phyloP scores from a whole-genome alignment of 2,797 vertebrate species.

The Takifugu ocellatus region DNA sequence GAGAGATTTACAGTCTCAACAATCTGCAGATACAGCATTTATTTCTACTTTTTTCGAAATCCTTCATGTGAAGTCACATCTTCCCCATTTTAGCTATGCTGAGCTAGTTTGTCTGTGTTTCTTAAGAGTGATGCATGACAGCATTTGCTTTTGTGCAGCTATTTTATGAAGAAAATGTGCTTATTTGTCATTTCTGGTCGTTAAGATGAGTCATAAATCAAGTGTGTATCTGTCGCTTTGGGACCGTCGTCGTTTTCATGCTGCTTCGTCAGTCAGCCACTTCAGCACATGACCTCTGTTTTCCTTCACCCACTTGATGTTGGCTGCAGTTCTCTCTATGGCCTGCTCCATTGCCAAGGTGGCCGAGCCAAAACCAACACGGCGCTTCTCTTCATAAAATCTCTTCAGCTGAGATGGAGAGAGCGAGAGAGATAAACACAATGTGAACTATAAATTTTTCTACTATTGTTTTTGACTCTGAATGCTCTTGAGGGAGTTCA shows the following conservation, averaged over 20 bases:
- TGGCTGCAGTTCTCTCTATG: constrained; percentile 84
- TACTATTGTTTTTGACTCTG: neutral
- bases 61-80: no score
- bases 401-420: constrained; percentile 76
- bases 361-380: constrained; percentile 85
- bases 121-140: no score
- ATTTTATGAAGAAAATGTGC: no score
- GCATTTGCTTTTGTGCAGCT: no score
- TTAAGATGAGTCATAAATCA: no score
- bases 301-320: constrained; percentile 87
- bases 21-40: no score
- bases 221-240: no score
- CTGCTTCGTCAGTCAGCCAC: constrained; percentile 75
- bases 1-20: no score
- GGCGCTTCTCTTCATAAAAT: constrained; percentile 80
- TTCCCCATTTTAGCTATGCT: no score
- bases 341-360: constrained; percentile 86
- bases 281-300: constrained; percentile 72
- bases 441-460: neutral
- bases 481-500: neutral
- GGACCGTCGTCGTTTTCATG: constrained; percentile 21
- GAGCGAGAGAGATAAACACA: constrained; percentile 7
- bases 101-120: no score
- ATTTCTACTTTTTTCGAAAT: no score
- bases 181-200: no score